phyloP scores from a whole-genome alignment of 2,113 vertebrate genomes.

The Cricetomys ansorgei region DNA sequence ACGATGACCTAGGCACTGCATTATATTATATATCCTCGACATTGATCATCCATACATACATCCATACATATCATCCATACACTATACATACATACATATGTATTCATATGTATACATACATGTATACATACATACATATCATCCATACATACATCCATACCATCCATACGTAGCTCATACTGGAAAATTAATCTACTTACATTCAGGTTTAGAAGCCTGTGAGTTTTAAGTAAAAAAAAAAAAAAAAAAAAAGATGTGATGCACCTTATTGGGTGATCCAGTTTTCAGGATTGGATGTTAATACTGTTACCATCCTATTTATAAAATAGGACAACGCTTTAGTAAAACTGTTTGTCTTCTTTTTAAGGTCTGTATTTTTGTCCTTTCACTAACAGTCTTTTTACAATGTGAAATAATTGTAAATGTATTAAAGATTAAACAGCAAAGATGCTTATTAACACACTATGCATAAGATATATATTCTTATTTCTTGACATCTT shows the following conservation, averaged over 20 bases:
- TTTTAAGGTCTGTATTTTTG: not conserved
- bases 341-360: not conserved
- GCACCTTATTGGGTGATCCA: accelerated
- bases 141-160: no score
- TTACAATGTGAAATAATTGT: not conserved
- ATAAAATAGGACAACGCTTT: not conserved
- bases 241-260: not conserved
- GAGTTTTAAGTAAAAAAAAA: not conserved
- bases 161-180: no score
- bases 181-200: not conserved
- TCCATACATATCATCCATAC: no score
- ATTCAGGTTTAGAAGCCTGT: not conserved
- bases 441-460: not conserved
- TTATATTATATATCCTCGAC: not conserved
- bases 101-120: no score
- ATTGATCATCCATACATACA: no score
- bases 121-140: no score
- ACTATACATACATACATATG: no score
- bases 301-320: not conserved
- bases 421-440: not conserved
- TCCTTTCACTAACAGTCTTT: not conserved
- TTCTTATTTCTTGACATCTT: not conserved
- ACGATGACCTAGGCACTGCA: not conserved
- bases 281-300: not conserved
- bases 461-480: not conserved